Base-by-base conservation (phyloP, 2,888 invertebrate species). In the Bugula neritina region DNA sequence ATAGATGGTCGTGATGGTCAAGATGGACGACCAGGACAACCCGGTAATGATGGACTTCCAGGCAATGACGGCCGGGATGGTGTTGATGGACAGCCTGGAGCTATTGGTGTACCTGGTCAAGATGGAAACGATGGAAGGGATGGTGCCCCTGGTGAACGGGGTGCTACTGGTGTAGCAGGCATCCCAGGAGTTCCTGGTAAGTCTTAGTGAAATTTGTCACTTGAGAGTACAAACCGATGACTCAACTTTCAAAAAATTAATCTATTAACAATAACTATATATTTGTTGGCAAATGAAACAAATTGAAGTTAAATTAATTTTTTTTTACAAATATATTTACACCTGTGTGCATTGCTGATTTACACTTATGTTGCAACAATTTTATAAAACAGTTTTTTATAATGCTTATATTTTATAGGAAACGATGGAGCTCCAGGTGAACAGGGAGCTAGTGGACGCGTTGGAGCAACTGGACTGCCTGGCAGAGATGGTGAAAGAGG, bases 61-160 rank as follows among this genome's bases (percentile, higher is more conserved):
- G 72, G 54, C 25, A 23, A 29, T 13, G 34, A 63, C 23, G 69
- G 63, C 43, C 2, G 13, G 34, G 57, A 25, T 55, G 72, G 54
- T 21, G 1, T 1, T 34, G 35, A n/a, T 57, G 72, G 58, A 21
- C 23, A 43, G 2, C 55, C 54, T 31, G 72, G 72, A 58, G 13
- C 55, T 13, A 27, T 29, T 57, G 73, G 73, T 34, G 23, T 69
- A 23, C 35, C 72, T 31, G 72, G 72, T 69, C n/a, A 35, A 35
- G 23, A 21, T 23, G 63, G 63, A 10, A 13, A 23, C 3, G 31
- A 69, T 70, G 72, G 72, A 25, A 27, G 29, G 35, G 63, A 63
- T 31, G 63, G 63, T 63, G 17, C 31, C 13, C 63, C 63, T 25
- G 63, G 63, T 63, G 63, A 63, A 25, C 25, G 63, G 10, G 63